Percentiles rank a stretch among this genome's conserved stretches.
Evolutionary conservation across 2,888 invertebrate genomes (phyloP).

Genomic region (Thecophora atra): DNA sequence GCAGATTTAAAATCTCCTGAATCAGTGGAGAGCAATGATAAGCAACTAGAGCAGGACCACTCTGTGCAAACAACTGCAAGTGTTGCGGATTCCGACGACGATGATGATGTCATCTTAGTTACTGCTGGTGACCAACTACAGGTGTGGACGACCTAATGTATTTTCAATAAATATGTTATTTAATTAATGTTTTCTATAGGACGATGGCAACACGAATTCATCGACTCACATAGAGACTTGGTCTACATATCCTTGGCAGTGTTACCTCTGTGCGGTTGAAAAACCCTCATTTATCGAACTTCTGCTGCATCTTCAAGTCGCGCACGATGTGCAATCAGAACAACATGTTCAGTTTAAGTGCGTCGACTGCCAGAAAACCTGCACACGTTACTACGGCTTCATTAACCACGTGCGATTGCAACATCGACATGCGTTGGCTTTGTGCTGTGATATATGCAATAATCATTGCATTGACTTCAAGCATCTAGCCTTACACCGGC

Average conservation of each 20-base stretch:
- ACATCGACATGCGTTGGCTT: conserved; percentile 49
- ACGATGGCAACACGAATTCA: neutral
- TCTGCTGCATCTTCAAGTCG: conserved; percentile 3
- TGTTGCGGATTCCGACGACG: neutral
- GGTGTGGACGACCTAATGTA: no score
- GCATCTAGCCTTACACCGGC: conserved; percentile 47
- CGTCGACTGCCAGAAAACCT: conserved; percentile 52
- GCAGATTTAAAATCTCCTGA: neutral
- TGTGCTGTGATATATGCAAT: conserved; percentile 53
- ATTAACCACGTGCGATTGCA: conserved; percentile 54
- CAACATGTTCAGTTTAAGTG: conserved; percentile 49
- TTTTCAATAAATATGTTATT: no score
- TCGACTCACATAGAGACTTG: conserved; percentile 9
- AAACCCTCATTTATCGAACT: conserved; percentile 8
- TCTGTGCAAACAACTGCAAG: neutral
- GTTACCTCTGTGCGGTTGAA: conserved; percentile 15
- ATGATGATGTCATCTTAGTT: conserved; percentile 1
- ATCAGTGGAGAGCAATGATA: neutral
- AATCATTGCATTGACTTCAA: conserved; percentile 38
- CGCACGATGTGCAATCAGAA: neutral
- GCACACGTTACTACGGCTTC: conserved; percentile 51
- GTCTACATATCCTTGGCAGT: conserved; percentile 36
- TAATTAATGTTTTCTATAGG: no score
- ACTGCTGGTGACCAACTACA: neutral
- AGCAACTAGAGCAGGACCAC: neutral